Evolutionary conservation across 2,888 invertebrate genomes (phyloP).

Genomic region (Caenorhabditis sinica): DNA sequence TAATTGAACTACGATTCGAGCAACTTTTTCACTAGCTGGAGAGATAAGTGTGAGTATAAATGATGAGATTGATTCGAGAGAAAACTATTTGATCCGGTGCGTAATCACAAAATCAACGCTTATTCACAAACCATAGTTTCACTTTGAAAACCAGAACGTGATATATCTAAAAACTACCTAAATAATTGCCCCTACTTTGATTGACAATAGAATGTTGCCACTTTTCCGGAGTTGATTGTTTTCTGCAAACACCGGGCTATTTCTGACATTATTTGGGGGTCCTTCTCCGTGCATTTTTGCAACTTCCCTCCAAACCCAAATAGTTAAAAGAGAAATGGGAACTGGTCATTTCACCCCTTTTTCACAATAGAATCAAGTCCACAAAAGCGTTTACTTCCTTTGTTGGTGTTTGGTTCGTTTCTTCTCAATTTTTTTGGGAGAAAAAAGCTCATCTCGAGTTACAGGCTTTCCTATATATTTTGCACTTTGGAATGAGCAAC

Average conservation of each 20-base stretch:
- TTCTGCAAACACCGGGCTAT: slow-evolving; percentile 6
- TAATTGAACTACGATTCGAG: slow-evolving; percentile 35
- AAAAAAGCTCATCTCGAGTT: slow-evolving; percentile 9
- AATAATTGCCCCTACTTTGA: slow-evolving; percentile 20
- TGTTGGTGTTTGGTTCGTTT: slow-evolving; percentile 16
- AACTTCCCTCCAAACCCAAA: slow-evolving; percentile 10
- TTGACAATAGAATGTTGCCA: slow-evolving; percentile 27
- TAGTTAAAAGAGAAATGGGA: background rate
- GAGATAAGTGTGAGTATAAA: slow-evolving; percentile 28
- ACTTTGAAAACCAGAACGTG: background rate
- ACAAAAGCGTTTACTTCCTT: slow-evolving; percentile 12
- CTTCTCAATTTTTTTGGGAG: background rate
- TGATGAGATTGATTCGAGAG: background rate
- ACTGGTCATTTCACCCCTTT: background rate
- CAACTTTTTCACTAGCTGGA: background rate
- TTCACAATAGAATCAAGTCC: slow-evolving; percentile 20
- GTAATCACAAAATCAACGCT: too few species aligned
- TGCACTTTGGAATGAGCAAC: slow-evolving; percentile 22
- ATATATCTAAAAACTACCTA: background rate
- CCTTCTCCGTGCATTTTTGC: slow-evolving; percentile 29
- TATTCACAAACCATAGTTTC: too few species aligned
- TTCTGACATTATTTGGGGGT: slow-evolving; percentile 5
- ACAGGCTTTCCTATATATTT: background rate
- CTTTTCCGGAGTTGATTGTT: slow-evolving; percentile 15
- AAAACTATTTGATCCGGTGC: background rate